Percentiles rank a stretch among this genome's conserved stretches.
These are phyloP conservation scores for Teleogryllus occipitalis DNA, from an alignment of 1,140 invertebrate genomes.

Conservation along the genomic window DNA sequence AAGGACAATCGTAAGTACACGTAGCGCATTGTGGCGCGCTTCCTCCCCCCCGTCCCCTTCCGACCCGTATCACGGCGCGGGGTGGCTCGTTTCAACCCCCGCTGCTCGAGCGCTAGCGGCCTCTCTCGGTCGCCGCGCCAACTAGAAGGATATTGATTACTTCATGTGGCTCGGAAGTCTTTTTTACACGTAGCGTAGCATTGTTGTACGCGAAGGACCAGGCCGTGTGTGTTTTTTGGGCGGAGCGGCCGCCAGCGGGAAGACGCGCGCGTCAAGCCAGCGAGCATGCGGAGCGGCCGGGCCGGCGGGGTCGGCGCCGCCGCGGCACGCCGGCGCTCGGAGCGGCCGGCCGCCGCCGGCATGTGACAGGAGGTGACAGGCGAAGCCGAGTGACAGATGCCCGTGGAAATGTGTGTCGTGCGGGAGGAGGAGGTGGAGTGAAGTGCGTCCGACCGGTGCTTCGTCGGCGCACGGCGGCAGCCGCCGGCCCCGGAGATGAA, in stretches of 20 bases:
- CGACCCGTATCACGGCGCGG: neutral
- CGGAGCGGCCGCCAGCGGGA: neutral
- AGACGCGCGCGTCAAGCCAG: no score
- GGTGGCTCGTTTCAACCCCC: neutral
- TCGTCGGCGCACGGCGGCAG: neutral
- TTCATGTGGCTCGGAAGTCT: neutral
- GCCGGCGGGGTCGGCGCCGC: no score
- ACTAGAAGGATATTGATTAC: constrained; percentile 1
- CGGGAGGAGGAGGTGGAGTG: neutral
- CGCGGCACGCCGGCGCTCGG: no score
- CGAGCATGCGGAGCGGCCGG: no score
- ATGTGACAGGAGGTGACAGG: neutral
- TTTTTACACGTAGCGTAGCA: neutral
- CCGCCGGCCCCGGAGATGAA: neutral
- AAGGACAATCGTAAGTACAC: neutral
- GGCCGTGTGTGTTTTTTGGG: neutral
- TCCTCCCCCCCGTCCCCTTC: no score
- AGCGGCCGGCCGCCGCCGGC: no score
- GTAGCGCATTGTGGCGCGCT: neutral
- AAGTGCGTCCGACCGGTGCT: neutral
- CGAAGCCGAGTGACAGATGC: neutral
- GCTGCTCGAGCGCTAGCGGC: neutral
- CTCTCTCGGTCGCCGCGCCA: neutral
- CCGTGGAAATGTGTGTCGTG: neutral
- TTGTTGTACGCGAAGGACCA: neutral